These are phyloP conservation scores for Lucifuga dentata DNA, from an alignment of 2,113 vertebrate genomes.

Conservation along the genomic window DNA sequence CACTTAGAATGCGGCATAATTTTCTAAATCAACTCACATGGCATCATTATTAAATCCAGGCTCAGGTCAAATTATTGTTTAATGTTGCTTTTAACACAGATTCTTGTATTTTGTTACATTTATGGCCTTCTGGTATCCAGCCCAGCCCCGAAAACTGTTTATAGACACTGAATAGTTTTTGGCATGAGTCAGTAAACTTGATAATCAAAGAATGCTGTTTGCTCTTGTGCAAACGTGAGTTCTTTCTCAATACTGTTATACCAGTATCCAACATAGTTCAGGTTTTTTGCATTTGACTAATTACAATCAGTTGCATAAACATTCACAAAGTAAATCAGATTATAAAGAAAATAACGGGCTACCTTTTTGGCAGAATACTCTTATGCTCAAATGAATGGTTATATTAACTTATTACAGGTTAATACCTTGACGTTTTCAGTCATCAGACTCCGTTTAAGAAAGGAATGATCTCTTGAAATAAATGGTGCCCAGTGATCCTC, in stretches of 20 bases:
- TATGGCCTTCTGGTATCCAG: not conserved
- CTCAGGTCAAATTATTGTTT: constrained; percentile 5
- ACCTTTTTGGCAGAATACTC: not conserved
- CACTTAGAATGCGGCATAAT: not conserved
- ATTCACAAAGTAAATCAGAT: not conserved
- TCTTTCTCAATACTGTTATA: too few relatives aligned
- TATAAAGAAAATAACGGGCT: not conserved
- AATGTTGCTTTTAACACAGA: not conserved
- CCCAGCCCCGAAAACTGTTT: constrained; percentile 19
- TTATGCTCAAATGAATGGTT: not conserved
- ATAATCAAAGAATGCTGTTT: constrained; percentile 28
- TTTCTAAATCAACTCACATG: constrained; percentile 8
- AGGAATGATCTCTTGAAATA: constrained; percentile 6
- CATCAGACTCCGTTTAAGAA: constrained; percentile 5
- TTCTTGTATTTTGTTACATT: not conserved
- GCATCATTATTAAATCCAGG: constrained; percentile 8
- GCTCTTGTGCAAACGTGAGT: too few relatives aligned
- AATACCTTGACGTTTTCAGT: not conserved
- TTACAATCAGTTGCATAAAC: not conserved
- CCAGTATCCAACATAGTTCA: not conserved
- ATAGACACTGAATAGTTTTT: constrained; percentile 28
- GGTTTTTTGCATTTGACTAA: not conserved
- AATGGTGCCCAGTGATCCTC: constrained; percentile 17
- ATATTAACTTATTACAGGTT: not conserved
- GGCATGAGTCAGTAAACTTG: constrained; percentile 25